Evolutionary conservation across 2,888 invertebrate species (phyloP), one percentile per base, ranked within the genome.

Genomic region (Sialis lutaria): DNA sequence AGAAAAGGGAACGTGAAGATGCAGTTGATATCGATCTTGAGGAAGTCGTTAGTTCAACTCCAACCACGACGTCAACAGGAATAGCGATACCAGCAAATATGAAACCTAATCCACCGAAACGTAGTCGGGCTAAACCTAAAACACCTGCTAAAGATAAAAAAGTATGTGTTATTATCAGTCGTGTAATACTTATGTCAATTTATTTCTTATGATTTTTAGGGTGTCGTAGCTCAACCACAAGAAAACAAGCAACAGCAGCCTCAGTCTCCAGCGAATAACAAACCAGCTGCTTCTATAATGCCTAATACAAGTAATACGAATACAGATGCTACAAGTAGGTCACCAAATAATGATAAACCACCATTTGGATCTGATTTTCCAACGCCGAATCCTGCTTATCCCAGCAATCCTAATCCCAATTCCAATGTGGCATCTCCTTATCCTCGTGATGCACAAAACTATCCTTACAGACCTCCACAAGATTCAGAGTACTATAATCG

Each of bases 1-100:
- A 80, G 58, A 89, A 89, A 60, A 76, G 85, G 42, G 79, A 79
- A 51, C 81, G 82, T 57, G 82, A 80, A 30, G 82, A 81, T 53
- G 80, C 80, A 30, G 78, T 77, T 4, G 89, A 89, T 64, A 72
- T 88, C 54, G 88, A 88, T 62, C 66, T 89, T 47, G 89, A 87
- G 54, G 87, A 89, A 62, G 72, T 75, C 1, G 76, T 81, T 9
- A 78, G 76, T 4, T 68, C 60, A 6, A 56, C 57, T 10, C 54
- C 52, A 4, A 55, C 53, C 34, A 56, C 57, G 10, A 54, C 52
- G 5, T 54, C 53, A 32, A 12, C 50, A 10, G 10, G 13, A 22
- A 39, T 31, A 8, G 9, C 46, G 46, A 46, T 41, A 31, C 42
- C 46, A 8, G 35, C 42, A 31, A 40, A 33, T 30, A 9, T 46